phyloP scores from a whole-genome alignment of 2,888 invertebrate genomes.

The Odontomyia ornata region DNA sequence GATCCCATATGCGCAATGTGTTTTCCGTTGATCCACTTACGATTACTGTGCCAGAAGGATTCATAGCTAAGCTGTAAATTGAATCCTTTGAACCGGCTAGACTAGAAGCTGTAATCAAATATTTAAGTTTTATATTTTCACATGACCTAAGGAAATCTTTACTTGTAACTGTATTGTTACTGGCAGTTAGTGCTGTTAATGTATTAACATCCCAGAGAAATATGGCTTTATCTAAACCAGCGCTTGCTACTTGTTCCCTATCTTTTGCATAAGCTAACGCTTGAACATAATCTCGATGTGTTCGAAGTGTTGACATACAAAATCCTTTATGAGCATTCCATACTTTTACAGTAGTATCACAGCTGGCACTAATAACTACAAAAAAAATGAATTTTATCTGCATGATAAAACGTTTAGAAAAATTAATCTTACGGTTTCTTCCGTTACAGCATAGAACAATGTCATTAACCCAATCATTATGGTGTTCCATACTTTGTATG shows the following conservation, averaged over 20 bases:
- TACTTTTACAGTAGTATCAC: constrained; percentile 98
- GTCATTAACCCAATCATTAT: constrained; percentile 99
- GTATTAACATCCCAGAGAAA: constrained; percentile 99
- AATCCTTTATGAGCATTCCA: constrained; percentile 99
- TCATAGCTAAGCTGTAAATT: constrained; percentile 98
- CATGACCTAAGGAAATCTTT: constrained; percentile 49
- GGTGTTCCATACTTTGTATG: constrained; percentile 98
- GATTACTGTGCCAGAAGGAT: constrained; percentile 92
- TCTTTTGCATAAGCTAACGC: constrained; percentile 97
- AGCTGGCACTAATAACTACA: constrained; percentile 96
- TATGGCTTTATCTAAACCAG: constrained; percentile 95
- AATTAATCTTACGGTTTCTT: constrained; percentile 77
- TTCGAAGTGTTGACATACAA: constrained; percentile 97
- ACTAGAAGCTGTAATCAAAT: constrained; percentile 77
- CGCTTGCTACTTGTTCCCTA: constrained; percentile 93
- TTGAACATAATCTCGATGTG: constrained; percentile 98
- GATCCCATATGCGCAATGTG: constrained; percentile 96
- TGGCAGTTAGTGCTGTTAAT: constrained; percentile 94
- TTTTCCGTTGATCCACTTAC: constrained; percentile 97
- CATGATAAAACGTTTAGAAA: neutral
- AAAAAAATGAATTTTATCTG: neutral
- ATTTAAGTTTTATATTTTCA: neutral
- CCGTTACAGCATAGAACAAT: constrained; percentile 97
- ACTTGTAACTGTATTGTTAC: constrained; percentile 99
- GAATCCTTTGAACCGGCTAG: constrained; percentile 97